Percentiles rank a stretch among this genome's conserved stretches.
Conservation (phyloP, 1,140 invertebrate species). For the Drosophila littoralis region DNA sequence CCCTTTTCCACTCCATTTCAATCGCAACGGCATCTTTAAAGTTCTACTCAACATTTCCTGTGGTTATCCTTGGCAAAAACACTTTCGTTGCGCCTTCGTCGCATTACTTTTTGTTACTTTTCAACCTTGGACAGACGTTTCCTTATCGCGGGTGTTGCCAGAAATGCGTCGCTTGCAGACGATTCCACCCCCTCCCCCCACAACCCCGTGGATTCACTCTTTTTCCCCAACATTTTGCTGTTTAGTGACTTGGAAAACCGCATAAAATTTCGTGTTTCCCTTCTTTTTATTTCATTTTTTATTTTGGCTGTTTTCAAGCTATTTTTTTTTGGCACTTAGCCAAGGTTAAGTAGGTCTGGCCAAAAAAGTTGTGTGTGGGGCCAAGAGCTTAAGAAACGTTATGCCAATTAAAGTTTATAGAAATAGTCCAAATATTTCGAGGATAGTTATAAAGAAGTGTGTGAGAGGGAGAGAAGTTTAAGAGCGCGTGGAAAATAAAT, state of each 20-base stretch:
- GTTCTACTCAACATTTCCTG: not conserved
- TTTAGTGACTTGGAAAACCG: constrained; percentile 56
- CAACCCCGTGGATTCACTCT: not conserved
- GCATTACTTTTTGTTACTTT: constrained; percentile 33
- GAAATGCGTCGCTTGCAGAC: constrained; percentile 28
- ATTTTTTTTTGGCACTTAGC: constrained; percentile 65
- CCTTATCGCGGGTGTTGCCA: constrained; percentile 40
- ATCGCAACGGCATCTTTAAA: constrained; percentile 24
- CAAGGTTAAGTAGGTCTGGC: constrained; percentile 58
- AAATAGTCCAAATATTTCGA: not conserved
- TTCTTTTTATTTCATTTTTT: constrained; percentile 32
- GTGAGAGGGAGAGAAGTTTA: too few relatives aligned
- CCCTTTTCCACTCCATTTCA: constrained; percentile 12
- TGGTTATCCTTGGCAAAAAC: constrained; percentile 59
- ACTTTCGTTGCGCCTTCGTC: constrained; percentile 53
- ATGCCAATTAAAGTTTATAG: constrained; percentile 2
- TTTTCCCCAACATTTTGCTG: constrained; percentile 44
- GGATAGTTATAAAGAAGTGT: not conserved
- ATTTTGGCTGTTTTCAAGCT: constrained; percentile 43
- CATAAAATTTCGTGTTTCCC: constrained; percentile 34
- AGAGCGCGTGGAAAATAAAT: too few relatives aligned
- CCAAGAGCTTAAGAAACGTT: not conserved
- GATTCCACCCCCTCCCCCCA: not conserved
- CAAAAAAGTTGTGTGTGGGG: not conserved
- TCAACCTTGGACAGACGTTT: constrained; percentile 31